Evolutionary conservation across 2,888 invertebrate species (phyloP).

Genomic region (Didymodactylos carnosus): DNA sequence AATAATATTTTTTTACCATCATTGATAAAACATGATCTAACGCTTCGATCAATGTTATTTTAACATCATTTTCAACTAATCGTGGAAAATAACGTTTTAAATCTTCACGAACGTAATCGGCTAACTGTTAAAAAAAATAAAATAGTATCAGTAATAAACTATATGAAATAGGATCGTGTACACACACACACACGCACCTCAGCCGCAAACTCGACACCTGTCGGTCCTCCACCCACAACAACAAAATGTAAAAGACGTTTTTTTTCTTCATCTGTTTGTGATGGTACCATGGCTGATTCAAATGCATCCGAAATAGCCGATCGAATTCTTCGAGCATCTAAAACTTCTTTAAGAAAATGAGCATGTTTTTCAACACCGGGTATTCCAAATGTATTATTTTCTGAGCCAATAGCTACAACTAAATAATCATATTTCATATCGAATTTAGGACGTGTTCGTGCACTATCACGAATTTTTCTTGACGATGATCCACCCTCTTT

Average conservation of each 20-base stretch:
- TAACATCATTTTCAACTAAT: neutral
- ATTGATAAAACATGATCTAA: neutral
- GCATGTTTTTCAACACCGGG: constrained; percentile 34
- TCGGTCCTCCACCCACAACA: constrained; percentile 28
- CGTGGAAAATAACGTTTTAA: neutral
- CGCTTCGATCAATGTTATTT: neutral
- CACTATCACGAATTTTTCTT: neutral
- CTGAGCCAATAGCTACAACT: constrained; percentile 32
- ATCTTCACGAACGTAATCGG: neutral
- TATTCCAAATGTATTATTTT: constrained; percentile 23
- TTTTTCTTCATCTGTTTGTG: constrained; percentile 23
- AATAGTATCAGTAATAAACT: neutral
- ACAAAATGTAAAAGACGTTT: constrained; percentile 31
- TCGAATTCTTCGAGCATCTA: constrained; percentile 32
- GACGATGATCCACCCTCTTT: neutral
- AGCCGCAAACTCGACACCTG: constrained; percentile 22
- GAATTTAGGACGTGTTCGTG: constrained; percentile 17
- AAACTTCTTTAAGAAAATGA: constrained; percentile 32
- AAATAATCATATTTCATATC: constrained; percentile 29
- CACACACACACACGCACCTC: too few species aligned
- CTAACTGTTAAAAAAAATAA: neutral
- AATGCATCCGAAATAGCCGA: constrained; percentile 29
- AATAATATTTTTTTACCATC: neutral
- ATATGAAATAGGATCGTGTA: too few species aligned
- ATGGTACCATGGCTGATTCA: constrained; percentile 30